phyloP scores from a whole-genome alignment of 2,113 vertebrate species.

The Scartelaos histophorus region DNA sequence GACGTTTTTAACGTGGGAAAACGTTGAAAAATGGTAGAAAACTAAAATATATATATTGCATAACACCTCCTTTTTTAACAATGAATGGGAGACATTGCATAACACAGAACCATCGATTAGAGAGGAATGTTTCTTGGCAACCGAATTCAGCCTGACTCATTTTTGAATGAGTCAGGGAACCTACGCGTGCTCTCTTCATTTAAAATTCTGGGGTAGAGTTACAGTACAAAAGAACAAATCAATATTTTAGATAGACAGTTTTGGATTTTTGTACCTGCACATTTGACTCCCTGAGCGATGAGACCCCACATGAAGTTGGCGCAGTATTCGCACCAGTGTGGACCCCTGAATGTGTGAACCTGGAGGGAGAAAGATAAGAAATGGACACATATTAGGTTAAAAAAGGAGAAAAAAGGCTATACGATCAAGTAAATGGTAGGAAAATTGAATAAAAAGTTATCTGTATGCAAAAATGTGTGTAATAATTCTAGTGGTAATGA shows the following conservation, averaged over 20 bases:
- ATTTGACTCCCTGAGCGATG: constrained; percentile 98
- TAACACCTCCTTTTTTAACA: not conserved
- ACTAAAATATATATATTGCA: too few species aligned
- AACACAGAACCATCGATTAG: not conserved
- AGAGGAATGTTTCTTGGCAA: not conserved
- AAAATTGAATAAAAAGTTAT: not conserved
- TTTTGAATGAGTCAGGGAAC: constrained; percentile 53
- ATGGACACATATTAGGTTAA: not conserved
- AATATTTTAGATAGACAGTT: not conserved
- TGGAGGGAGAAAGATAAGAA: constrained; percentile 40
- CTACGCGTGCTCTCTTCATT: constrained; percentile 51
- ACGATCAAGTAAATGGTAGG: not conserved
- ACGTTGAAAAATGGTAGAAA: too few species aligned
- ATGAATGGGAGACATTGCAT: not conserved
- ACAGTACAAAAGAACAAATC: not conserved
- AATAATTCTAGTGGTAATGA: too few species aligned
- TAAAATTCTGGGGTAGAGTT: constrained; percentile 68
- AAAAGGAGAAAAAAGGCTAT: not conserved
- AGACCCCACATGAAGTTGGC: constrained; percentile 99
- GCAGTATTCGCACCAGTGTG: constrained; percentile 99
- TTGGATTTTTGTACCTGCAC: constrained; percentile 83
- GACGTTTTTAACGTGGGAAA: too few species aligned
- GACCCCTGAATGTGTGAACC: constrained; percentile 97
- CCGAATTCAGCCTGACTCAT: not conserved
- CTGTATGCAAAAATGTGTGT: not conserved